A percentile compares a stretch with the other conserved stretches of the same genome.
These are phyloP conservation scores for Cryptocephalus moraei DNA, from an alignment of 2,888 invertebrate species.

Conservation along the genomic window DNA sequence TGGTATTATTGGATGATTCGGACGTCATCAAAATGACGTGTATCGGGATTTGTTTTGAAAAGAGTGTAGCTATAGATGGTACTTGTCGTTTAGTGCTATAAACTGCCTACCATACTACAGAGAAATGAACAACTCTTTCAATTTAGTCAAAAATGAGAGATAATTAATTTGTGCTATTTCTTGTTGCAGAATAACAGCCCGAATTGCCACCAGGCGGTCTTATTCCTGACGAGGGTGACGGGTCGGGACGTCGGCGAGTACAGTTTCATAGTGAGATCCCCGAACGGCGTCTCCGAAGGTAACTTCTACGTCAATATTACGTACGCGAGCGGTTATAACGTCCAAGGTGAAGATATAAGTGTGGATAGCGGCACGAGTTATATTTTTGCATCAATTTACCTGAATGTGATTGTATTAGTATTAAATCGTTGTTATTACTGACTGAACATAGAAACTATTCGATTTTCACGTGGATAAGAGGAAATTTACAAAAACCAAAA, in stretches of 20 bases:
- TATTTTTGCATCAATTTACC: conserved; percentile 27
- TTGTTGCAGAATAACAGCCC: conserved; percentile 39
- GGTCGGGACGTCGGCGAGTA: conserved; percentile 53
- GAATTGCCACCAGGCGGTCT: conserved; percentile 48
- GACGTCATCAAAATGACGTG: too few species aligned
- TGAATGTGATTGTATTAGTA: conserved; percentile 33
- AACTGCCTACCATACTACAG: too few species aligned
- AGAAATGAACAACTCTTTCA: too few species aligned
- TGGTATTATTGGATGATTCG: too few species aligned
- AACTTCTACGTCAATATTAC: conserved; percentile 53
- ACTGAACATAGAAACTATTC: conserved; percentile 23
- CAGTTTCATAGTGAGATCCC: conserved; percentile 51
- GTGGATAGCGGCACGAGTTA: conserved; percentile 14
- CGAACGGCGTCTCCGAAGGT: conserved; percentile 52
- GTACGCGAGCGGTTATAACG: conserved; percentile 36
- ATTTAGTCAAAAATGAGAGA: too few species aligned
- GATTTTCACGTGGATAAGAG: neutral
- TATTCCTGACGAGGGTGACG: conserved; percentile 48
- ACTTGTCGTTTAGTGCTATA: too few species aligned
- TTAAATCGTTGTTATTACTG: conserved; percentile 31
- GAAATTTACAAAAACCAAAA: too few species aligned
- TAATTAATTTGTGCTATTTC: neutral
- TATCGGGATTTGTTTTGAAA: too few species aligned
- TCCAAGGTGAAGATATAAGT: conserved; percentile 19
- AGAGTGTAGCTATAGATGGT: too few species aligned